Evolutionary conservation across 2,888 invertebrate genomes (phyloP), one percentile per base, ranked within the genome.

Genomic region (Caenorhabditis imperialis): DNA sequence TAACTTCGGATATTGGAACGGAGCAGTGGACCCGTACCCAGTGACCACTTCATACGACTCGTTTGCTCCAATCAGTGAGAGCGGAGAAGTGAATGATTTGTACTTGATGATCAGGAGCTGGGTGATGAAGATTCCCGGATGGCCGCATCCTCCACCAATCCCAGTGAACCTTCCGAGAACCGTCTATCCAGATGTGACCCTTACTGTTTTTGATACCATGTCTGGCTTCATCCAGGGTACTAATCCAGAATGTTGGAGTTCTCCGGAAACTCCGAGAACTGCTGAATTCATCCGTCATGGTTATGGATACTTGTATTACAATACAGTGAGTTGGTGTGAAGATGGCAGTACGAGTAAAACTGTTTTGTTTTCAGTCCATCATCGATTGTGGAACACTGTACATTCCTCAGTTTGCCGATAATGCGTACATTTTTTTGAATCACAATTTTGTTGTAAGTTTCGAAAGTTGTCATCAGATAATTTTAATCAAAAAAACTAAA

Each of bases 101-200:
- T 85, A 70, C 58, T 16, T 60, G 8, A 69, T 69, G 8, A 78
- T 85, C 7, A 40, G 81, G 42, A 50, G 77, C 16, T 78, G 71
- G 73, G 75, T 85, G 23, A 40, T 22, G 5, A 57, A 60, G 1
- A 53, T 81, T 20, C 69, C 70, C 3, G 61, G 70, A 22, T 77
- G 75, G 77, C 27, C 65, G 7, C 55, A 71, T 45, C 63, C 71
- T 3, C 81, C 82, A n/a, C 23, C 74, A 1, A 88, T 91, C 1
- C 93, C 93, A 0, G 83, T 83, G 3, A 90, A 90, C 18, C 33
- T 69, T 10, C 74, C 74, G 23, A 33, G 50, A 44, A 38, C 37
- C n/a, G 58, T 60, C 0, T 73, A 73, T 50, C 65, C 65, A 2
- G 65, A 65, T 55, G 42, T 50, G 12, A 8, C 44, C 2, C 37